Evolutionary conservation across 2,888 invertebrate genomes (phyloP).

Genomic region (Pinctada fucata): DNA sequence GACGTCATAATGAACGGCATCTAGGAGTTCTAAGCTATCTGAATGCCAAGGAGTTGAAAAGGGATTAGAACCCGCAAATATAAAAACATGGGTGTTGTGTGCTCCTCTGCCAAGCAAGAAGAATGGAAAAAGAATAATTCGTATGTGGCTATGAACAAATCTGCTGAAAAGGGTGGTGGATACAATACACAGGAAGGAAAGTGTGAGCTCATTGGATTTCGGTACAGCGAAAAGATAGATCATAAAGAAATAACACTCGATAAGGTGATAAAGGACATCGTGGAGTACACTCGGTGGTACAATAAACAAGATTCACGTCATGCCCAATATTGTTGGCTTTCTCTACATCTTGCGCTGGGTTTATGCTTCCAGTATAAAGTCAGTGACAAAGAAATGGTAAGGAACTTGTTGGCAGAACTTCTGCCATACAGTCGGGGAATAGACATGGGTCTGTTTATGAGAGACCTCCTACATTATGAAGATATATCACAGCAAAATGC

Average conservation of each 20-base stretch:
- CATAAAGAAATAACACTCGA: constrained; percentile 40
- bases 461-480: constrained; percentile 47
- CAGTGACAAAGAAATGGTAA: constrained; percentile 26
- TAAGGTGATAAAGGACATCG: constrained; percentile 40
- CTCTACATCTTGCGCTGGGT: constrained; percentile 48
- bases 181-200: constrained; percentile 34
- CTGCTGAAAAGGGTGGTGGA: background rate
- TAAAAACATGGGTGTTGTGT: background rate
- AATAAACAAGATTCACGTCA: constrained; percentile 28
- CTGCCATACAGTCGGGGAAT: constrained; percentile 45
- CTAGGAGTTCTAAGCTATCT: too few relatives aligned
- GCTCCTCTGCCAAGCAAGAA: background rate
- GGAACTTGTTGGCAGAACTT: constrained; percentile 39
- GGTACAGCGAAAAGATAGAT: constrained; percentile 39
- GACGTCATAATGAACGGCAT: too few relatives aligned
- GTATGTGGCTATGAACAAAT: constrained; percentile 13
- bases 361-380: constrained; percentile 45
- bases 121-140: background rate
- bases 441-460: constrained; percentile 47
- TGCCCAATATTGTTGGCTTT: constrained; percentile 44
- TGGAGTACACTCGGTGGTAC: constrained; percentile 34
- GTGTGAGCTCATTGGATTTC: constrained; percentile 48
- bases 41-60: too few relatives aligned
- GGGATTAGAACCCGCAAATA: too few relatives aligned
- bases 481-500: constrained; percentile 30